phyloP scores from a whole-genome alignment of 2,113 vertebrate genomes.

The Heloderma charlesbogerti region DNA sequence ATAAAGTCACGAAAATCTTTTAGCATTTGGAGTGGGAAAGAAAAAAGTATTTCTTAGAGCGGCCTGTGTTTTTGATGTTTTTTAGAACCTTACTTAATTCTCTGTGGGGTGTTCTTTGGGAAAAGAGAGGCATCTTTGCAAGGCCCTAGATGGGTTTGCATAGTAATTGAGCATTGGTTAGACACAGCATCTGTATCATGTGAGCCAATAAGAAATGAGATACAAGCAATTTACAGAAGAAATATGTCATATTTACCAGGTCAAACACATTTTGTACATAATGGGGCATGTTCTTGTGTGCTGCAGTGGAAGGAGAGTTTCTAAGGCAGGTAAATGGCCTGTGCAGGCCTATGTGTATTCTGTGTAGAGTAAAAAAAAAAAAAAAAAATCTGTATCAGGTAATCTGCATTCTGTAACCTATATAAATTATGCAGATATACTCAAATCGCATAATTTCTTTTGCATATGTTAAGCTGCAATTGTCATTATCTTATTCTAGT shows the following conservation, averaged over 20 bases:
- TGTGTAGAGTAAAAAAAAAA: neutral
- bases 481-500: neutral
- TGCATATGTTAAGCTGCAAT: neutral
- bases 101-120: conserved; percentile 53
- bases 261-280: neutral
- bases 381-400: neutral
- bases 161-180: conserved; percentile 71
- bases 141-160: conserved; percentile 64
- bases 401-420: neutral
- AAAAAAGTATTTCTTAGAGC: conserved; percentile 39
- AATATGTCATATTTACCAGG: neutral
- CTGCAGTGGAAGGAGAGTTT: neutral
- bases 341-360: neutral
- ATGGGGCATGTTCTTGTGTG: neutral
- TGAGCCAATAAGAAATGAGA: conserved; percentile 50
- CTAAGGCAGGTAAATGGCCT: neutral
- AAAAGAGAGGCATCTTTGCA: conserved; percentile 51
- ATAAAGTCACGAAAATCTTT: neutral
- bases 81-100: conserved; percentile 65
- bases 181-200: conserved; percentile 56
- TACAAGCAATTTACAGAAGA: conserved; percentile 27
- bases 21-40: conserved; percentile 49
- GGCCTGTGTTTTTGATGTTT: conserved; percentile 52
- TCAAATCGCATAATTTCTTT: neutral
- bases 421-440: neutral